Evolutionary conservation across 2,888 invertebrate genomes (phyloP).

Genomic region (Biston betularia): DNA sequence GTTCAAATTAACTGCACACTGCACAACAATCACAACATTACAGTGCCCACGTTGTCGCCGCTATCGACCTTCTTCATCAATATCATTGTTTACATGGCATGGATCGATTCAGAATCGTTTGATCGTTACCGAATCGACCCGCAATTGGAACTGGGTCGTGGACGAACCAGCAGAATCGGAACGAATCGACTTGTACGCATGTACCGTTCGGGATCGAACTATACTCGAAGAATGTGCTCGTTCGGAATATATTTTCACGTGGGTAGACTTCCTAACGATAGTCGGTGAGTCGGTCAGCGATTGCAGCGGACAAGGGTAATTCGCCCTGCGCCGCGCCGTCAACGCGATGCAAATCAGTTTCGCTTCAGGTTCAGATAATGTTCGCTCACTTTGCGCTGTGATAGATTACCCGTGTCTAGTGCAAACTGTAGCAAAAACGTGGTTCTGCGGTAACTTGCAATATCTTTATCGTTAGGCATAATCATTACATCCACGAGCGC

Average conservation of each 20-base stretch:
- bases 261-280: conserved; percentile 28
- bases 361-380: conserved; percentile 49
- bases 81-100: conserved; percentile 65
- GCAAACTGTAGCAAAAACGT: conserved; percentile 59
- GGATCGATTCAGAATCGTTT: conserved; percentile 56
- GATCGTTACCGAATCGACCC: conserved; percentile 59
- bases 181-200: conserved; percentile 49
- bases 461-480: conserved; percentile 39
- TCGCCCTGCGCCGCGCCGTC: conserved; percentile 33
- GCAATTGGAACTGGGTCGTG: conserved; percentile 59
- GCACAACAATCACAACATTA: conserved; percentile 63
- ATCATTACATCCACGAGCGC: conserved; percentile 27
- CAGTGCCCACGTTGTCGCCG: conserved; percentile 55
- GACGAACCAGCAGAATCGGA: conserved; percentile 53
- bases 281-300: conserved; percentile 31
- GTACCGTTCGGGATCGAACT: conserved; percentile 41
- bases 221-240: conserved; percentile 30
- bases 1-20: conserved; percentile 65
- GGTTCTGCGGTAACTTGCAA: conserved; percentile 32
- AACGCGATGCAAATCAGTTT: conserved; percentile 51
- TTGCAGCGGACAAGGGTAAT: conserved; percentile 37
- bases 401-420: conserved; percentile 67
- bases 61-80: conserved; percentile 59
- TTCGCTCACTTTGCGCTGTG: conserved; percentile 58
- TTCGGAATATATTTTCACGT: conserved; percentile 37